Evolutionary conservation across 2,888 invertebrate genomes (phyloP).

Genomic region (Eurois occulta): DNA sequence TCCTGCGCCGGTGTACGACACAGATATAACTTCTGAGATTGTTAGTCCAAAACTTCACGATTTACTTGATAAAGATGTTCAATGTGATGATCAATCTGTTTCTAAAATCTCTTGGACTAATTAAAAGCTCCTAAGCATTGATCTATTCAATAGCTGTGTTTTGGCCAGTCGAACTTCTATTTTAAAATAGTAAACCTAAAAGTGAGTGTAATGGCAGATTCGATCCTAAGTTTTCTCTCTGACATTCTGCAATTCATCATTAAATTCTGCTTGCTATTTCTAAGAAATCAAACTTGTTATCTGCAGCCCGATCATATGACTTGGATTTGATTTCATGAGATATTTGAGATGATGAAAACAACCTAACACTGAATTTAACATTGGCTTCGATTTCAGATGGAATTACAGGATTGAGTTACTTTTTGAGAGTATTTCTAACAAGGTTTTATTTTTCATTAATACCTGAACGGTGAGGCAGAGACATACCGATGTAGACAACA

Average conservation of each 20-base stretch:
- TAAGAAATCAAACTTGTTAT: conserved; percentile 17
- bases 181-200: neutral
- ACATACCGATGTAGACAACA: neutral
- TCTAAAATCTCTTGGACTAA: neutral
- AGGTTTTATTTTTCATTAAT: neutral
- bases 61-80: neutral
- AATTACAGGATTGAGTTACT: conserved; percentile 31
- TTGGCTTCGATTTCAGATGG: conserved; percentile 21
- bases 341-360: conserved; percentile 47
- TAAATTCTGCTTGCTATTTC: conserved; percentile 11
- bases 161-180: neutral
- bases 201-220: neutral
- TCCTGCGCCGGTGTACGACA: neutral
- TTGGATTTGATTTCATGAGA: conserved; percentile 40
- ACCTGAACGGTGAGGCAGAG: rapidly evolving
- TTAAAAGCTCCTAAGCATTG: neutral
- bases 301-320: conserved; percentile 17
- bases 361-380: conserved; percentile 34
- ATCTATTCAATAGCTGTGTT: neutral
- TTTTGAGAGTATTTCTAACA: neutral
- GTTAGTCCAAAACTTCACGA: neutral
- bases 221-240: neutral
- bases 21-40: neutral
- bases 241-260: neutral
- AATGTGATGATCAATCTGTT: neutral